These are phyloP conservation scores for Cheilosia variabilis DNA, from an alignment of 2,888 invertebrate species.

Conservation along the genomic window DNA sequence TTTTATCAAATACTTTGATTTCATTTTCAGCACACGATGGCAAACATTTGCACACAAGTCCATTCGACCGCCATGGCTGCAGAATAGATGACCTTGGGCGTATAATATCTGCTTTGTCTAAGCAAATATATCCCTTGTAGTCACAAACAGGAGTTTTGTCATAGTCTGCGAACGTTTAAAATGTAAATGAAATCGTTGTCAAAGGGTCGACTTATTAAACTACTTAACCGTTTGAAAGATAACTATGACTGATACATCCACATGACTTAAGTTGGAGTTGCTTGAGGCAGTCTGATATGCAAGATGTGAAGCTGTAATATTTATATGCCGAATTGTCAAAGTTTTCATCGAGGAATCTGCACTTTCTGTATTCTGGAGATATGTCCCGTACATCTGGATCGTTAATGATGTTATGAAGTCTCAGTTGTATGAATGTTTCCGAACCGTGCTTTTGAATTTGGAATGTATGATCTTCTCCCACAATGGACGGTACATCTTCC, in stretches of 20 bases:
- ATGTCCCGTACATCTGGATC: constrained; percentile 87
- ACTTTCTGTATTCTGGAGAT: constrained; percentile 86
- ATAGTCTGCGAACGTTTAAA: constrained; percentile 52
- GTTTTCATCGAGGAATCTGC: constrained; percentile 88
- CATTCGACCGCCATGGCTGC: constrained; percentile 83
- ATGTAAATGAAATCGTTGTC: not conserved
- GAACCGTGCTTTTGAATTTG: not conserved
- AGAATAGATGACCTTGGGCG: constrained; percentile 83
- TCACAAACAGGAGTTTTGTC: constrained; percentile 84
- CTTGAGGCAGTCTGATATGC: constrained; percentile 88
- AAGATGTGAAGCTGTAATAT: constrained; percentile 89
- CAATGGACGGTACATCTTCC: constrained; percentile 81
- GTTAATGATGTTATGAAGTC: constrained; percentile 86
- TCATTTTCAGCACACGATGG: constrained; percentile 90
- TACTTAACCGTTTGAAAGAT: constrained; percentile 82
- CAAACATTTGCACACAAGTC: constrained; percentile 87
- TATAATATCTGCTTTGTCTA: constrained; percentile 85
- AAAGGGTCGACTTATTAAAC: not conserved
- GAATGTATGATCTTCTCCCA: constrained; percentile 73
- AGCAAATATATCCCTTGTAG: constrained; percentile 86
- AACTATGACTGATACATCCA: constrained; percentile 87
- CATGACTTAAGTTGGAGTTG: constrained; percentile 86
- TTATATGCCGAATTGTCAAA: constrained; percentile 86
- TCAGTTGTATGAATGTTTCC: constrained; percentile 79
- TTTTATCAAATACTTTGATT: constrained; percentile 83